Evolutionary conservation across 2,797 vertebrate species (phyloP).

Genomic region (Gadopsis bispinosus): DNA sequence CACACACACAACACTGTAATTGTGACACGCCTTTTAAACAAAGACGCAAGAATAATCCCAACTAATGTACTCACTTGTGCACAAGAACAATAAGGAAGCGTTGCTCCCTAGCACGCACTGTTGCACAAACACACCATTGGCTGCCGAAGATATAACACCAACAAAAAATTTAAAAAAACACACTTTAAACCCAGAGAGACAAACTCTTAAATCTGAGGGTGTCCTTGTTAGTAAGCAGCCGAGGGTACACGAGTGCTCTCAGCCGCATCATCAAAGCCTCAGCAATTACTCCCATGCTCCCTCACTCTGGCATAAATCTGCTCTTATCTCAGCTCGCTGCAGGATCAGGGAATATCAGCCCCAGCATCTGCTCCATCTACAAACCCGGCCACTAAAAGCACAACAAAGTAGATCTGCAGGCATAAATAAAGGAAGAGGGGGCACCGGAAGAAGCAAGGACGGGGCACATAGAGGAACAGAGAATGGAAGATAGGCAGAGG

Average conservation of each 20-base stretch:
- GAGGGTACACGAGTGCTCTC: constrained; percentile 75
- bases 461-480: constrained; percentile 32
- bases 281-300: constrained; percentile 82
- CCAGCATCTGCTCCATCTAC: constrained; percentile 82
- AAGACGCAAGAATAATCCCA: constrained; percentile 35
- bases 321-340: constrained; percentile 81
- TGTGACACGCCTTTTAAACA: constrained; percentile 55
- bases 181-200: constrained; percentile 61
- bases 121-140: constrained; percentile 57
- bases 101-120: constrained; percentile 8
- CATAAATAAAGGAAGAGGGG: constrained; percentile 78
- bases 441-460: constrained; percentile 51
- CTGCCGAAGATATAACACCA: constrained; percentile 47
- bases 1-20: constrained; percentile 6
- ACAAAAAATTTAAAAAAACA: constrained; percentile 12
- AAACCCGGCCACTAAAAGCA: constrained; percentile 82
- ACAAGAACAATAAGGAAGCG: constrained; percentile 21
- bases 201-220: constrained; percentile 76
- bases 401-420: constrained; percentile 82
- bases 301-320: constrained; percentile 83
- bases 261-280: constrained; percentile 83
- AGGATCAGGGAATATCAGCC: constrained; percentile 81
- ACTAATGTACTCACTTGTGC: constrained; percentile 29
- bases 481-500: constrained; percentile 54
- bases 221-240: constrained; percentile 83